Base-by-base conservation (phyloP, 1,140 invertebrate species). In the Drosophila ironensis region DNA sequence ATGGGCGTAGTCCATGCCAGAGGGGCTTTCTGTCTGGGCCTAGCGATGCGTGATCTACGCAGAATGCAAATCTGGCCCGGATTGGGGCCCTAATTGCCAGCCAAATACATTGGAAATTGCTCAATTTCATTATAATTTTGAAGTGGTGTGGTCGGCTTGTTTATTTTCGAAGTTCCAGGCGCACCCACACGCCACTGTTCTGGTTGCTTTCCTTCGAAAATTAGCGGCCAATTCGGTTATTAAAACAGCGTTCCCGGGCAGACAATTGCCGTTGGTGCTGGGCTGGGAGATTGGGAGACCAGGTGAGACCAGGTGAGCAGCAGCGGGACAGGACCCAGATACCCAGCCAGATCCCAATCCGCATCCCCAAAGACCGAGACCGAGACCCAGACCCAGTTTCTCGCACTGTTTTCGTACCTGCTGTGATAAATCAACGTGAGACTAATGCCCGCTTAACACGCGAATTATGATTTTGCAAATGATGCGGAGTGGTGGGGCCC, bases 391-490 rank as follows among this genome's bases (percentile, higher is more conserved):
- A 82, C 78, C 78, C 78, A 82, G 78, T 82, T 82, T 73, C 46
- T 47, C 42, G 53, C 56, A 57, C 67, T 42, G 50, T 52, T 59
- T 40, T 40, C 51, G 50, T 71, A 78, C 70, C 80, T 80, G 80
- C 80, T 86, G 80, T 86, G 80, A 86, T 86, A 86, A 86, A 86
- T 86, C 80, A 87, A 87, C 84, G 84, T 87, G 84, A 87, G 84
- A 78, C 84, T 87, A 87, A 87, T 87, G 84, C 84, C 73, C 72
- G 63, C 84, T 87, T 87, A 87, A 70, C 84, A 87, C 84, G 84
- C 84, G 84, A 87, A 87, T 87, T 87, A 87, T 87, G 84, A 87
- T 87, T 87, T 87, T 87, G 77, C 73, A 82, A 87, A 87, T 82
- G 80, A 86, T 86, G 80, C 59, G 80, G 54, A 73, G 42, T 60